These are phyloP conservation scores for Agriopis marginaria DNA, from an alignment of 2,888 invertebrate genomes.

Conservation along the genomic window DNA sequence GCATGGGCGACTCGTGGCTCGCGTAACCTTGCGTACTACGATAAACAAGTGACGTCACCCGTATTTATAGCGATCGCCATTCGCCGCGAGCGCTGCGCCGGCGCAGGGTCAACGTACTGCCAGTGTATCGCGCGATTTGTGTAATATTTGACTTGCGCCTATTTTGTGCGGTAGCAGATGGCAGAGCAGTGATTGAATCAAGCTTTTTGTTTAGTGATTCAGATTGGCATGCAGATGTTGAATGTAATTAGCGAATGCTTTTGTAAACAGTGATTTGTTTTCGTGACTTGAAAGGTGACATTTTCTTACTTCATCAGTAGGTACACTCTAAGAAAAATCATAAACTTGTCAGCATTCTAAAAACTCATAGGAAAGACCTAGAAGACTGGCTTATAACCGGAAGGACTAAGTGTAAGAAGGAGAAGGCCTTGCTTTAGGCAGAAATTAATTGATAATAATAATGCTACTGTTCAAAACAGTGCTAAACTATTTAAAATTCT, in stretches of 20 bases:
- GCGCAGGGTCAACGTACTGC: slow-evolving; percentile 70
- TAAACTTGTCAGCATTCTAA: too few species aligned
- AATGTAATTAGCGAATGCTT: neutral
- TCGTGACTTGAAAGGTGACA: neutral
- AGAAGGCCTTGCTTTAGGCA: too few species aligned
- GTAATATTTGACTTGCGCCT: slow-evolving; percentile 33
- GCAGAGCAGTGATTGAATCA: slow-evolving; percentile 17
- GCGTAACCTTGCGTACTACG: slow-evolving; percentile 84
- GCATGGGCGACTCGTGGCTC: slow-evolving; percentile 62
- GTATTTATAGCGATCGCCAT: slow-evolving; percentile 76
- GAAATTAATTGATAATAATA: too few species aligned
- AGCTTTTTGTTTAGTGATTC: slow-evolving; percentile 1
- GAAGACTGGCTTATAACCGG: too few species aligned
- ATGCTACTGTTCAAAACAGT: too few species aligned
- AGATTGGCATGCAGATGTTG: slow-evolving; percentile 1
- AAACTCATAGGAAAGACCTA: too few species aligned
- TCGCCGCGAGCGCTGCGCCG: slow-evolving; percentile 67
- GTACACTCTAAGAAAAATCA: too few species aligned
- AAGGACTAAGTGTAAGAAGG: too few species aligned
- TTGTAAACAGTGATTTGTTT: neutral
- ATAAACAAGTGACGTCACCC: slow-evolving; percentile 84
- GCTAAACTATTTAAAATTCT: too few species aligned
- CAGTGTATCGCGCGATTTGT: slow-evolving; percentile 54
- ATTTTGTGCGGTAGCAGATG: slow-evolving; percentile 25
- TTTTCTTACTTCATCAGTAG: too few species aligned